phyloP scores from a whole-genome alignment of 2,113 vertebrate species.

The Platichthys stellatus region DNA sequence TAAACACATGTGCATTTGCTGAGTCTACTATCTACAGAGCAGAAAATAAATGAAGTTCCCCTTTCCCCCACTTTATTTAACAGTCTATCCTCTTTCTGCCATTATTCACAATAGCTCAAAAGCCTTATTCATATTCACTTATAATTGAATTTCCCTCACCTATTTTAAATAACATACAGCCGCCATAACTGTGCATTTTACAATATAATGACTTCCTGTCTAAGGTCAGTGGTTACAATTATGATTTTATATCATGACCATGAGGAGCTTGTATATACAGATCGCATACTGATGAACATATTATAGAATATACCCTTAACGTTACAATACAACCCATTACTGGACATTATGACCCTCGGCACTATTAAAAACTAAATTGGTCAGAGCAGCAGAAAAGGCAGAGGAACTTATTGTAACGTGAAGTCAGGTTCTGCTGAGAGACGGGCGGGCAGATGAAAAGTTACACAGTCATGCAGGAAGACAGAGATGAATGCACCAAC shows the following conservation, averaged over 20 bases:
- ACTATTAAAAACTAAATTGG: slow-evolving; percentile 60
- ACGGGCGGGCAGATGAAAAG: slow-evolving; percentile 41
- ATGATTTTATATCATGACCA: slow-evolving; percentile 48
- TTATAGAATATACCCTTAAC: slow-evolving; percentile 39
- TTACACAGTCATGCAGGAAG: slow-evolving; percentile 21
- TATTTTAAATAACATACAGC: slow-evolving; percentile 29
- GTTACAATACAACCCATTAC: slow-evolving; percentile 55
- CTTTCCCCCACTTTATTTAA: background rate
- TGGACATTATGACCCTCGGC: slow-evolving; percentile 55
- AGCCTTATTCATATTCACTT: slow-evolving; percentile 33
- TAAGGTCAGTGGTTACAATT: slow-evolving; percentile 42
- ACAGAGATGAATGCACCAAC: slow-evolving; percentile 52
- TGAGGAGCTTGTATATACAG: slow-evolving; percentile 40
- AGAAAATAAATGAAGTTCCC: slow-evolving; percentile 3
- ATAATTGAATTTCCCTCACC: slow-evolving; percentile 27
- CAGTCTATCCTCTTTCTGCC: background rate
- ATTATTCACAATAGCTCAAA: background rate
- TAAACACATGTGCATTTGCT: slow-evolving; percentile 38
- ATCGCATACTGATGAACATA: slow-evolving; percentile 49
- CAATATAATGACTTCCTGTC: slow-evolving; percentile 36
- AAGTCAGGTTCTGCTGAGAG: slow-evolving; percentile 37
- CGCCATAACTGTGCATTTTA: slow-evolving; percentile 20
- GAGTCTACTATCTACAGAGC: slow-evolving; percentile 54
- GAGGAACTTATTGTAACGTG: slow-evolving; percentile 41
- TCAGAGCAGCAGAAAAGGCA: slow-evolving; percentile 23